A percentile compares a stretch with the other conserved stretches of the same genome.
phyloP scores from a whole-genome alignment of 1,140 invertebrate species.

The Drosophila sp. region DNA sequence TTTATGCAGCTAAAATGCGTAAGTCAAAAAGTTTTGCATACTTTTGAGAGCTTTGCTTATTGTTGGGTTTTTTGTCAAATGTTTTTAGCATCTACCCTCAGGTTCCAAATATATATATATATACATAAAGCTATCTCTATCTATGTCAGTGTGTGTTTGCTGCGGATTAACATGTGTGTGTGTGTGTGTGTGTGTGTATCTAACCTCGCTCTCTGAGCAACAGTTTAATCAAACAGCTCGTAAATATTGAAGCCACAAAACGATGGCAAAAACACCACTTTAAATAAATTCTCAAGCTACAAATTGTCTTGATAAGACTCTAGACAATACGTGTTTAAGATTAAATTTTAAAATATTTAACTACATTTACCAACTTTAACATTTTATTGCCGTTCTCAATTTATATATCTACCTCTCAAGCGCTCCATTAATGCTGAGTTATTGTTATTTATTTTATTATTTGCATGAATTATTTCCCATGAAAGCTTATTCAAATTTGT shows the following conservation, averaged over 20 bases:
- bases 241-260: constrained; percentile 50
- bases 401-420: not conserved
- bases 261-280: constrained; percentile 35
- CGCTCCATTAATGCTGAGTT: not conserved
- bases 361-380: not conserved
- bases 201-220: constrained; percentile 37
- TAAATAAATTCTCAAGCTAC: constrained; percentile 14
- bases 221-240: constrained; percentile 54
- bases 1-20: constrained; percentile 52
- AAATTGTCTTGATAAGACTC: constrained; percentile 38
- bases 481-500: no score
- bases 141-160: constrained; percentile 17
- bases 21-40: constrained; percentile 55
- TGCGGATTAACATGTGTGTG: constrained; percentile 41
- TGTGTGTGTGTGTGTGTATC: constrained; percentile 31
- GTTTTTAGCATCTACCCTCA: constrained; percentile 27
- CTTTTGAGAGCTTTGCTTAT: constrained; percentile 45
- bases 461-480: no score
- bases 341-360: constrained; percentile 14
- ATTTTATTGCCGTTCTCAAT: no score
- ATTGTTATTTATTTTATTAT: not conserved
- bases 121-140: not conserved
- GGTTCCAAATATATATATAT: constrained; percentile 31
- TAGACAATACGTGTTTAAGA: constrained; percentile 5
- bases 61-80: constrained; percentile 46